These are phyloP conservation scores for Discoglossus pictus DNA, from an alignment of 2,797 vertebrate genomes.

Conservation along the genomic window DNA sequence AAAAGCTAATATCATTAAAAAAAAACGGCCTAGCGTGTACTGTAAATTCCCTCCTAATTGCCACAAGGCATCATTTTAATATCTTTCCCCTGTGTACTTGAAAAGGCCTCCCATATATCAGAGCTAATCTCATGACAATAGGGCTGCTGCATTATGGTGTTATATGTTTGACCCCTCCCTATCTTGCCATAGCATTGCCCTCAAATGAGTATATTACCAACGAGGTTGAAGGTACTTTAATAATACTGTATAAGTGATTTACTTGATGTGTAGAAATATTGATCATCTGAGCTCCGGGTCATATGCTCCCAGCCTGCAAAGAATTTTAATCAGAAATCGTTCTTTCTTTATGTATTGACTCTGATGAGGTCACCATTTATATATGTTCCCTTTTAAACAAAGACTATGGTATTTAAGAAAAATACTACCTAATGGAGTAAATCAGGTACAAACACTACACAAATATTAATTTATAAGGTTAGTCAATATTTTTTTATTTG, in stretches of 20 bases:
- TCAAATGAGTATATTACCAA: constrained; percentile 43
- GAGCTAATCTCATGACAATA: constrained; percentile 37
- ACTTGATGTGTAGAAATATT: constrained; percentile 51
- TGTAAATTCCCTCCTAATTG: constrained; percentile 45
- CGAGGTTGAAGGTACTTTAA: constrained; percentile 49
- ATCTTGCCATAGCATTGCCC: constrained; percentile 32
- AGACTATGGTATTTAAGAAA: not conserved
- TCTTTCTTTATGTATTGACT: constrained; percentile 39
- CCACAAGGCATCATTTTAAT: constrained; percentile 35
- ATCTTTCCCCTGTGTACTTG: constrained; percentile 10
- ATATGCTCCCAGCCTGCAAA: constrained; percentile 32
- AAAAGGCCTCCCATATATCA: constrained; percentile 39
- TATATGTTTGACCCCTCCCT: constrained; percentile 38
- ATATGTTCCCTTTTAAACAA: not conserved
- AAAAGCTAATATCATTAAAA: constrained; percentile 31
- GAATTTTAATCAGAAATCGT: constrained; percentile 48
- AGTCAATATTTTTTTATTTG: constrained; percentile 5
- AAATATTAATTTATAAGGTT: not conserved
- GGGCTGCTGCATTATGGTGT: constrained; percentile 23
- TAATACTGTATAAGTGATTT: constrained; percentile 53
- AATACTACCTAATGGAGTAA: not conserved
- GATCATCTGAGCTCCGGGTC: constrained; percentile 44
- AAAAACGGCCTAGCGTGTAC: constrained; percentile 28
- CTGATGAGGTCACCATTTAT: constrained; percentile 24
- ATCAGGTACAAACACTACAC: not conserved